Evolutionary conservation across 1,140 invertebrate genomes (phyloP), one percentile per base, ranked within the genome.

Genomic region (Sogatella furcifera): DNA sequence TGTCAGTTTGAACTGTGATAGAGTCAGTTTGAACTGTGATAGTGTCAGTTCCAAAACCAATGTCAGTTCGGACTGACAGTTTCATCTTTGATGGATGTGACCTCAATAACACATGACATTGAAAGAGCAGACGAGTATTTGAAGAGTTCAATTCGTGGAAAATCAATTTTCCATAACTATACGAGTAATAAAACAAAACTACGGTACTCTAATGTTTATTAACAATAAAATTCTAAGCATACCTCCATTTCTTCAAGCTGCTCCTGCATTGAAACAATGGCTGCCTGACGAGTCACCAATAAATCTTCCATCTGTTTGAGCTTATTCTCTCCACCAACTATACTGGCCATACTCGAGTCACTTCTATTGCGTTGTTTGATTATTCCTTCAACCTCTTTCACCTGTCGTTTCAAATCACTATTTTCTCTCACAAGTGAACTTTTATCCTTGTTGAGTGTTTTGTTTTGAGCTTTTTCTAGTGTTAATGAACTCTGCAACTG

Each of bases 351-450:
- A 44, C 8, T 53, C 52, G 14, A 63, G 38, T 14, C 62, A 53
- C 21, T 60, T 61, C 34, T 55, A 61, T 52, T 53, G 11, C 64
- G 15, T 22, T 56, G 43, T 31, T 61, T 63, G n/a, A 65, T 52
- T 41, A 65, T 65, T 15, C 31, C 55, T 42, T 65, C 64, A 17
- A 65, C 42, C 15, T 65, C 64, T 14, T 57, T 57, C n/a, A 65
- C 64, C 64, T 65, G 65, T 62, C 63, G 55, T 34, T 49, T 53
- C 14, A 67, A 53, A 61, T 67, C 66, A 3, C 59, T 41, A 56
- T 62, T 62, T 54, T 67, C 64, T 53, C 59, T 63, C 10, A 54
- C 43, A 13, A 67, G 42, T 17, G 44, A 28, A 38, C 64, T 65
- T 52, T 64, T 61, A 46, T 66, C 64, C 46, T 57, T 57, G 15